A percentile compares a stretch with the other conserved stretches of the same genome.
Conservation (phyloP, 2,797 vertebrate genomes). For the Loris lydekkerianus region DNA sequence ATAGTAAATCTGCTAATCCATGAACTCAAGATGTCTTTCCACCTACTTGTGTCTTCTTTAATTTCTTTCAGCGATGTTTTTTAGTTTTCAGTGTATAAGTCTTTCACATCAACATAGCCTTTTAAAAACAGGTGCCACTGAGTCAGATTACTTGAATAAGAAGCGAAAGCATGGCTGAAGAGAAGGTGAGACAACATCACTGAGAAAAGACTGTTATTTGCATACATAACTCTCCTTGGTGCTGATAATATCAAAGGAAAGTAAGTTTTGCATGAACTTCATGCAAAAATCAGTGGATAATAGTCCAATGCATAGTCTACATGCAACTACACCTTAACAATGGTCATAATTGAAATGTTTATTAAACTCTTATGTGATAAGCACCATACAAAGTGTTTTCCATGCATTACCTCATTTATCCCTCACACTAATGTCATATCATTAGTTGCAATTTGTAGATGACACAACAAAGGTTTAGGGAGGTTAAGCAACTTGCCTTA, state of each 20-base stretch:
- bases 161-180: not conserved
- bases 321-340: not conserved
- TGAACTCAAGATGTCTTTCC: not conserved
- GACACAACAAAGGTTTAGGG: conserved; percentile 29
- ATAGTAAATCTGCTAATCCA: not conserved
- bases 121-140: not conserved
- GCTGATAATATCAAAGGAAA: conserved; percentile 15
- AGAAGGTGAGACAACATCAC: not conserved
- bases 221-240: not conserved
- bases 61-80: not conserved
- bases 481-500: not conserved
- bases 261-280: not conserved
- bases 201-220: not conserved
- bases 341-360: conserved; percentile 12
- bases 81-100: not conserved
- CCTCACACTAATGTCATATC: not conserved
- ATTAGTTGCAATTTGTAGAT: not conserved
- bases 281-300: not conserved
- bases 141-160: not conserved
- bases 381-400: not conserved
- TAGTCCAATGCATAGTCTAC: not conserved
- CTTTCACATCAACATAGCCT: not conserved
- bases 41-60: not conserved
- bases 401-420: not conserved
- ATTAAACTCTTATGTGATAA: not conserved